phyloP scores from a whole-genome alignment of 2,797 vertebrate genomes.

The Spinus pinus region DNA sequence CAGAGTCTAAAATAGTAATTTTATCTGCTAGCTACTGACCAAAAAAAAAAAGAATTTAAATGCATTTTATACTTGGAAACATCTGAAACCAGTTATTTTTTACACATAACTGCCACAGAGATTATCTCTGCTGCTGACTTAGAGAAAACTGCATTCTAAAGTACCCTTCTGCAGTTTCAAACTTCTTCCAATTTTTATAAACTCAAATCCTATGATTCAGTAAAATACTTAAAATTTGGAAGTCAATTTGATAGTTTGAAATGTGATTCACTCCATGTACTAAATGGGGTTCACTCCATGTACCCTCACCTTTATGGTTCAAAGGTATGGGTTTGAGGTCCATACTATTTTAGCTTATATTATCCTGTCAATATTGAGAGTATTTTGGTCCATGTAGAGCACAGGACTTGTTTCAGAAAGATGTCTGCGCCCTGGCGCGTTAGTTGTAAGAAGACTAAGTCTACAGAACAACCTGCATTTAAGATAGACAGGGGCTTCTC shows the following conservation, averaged over 20 bases:
- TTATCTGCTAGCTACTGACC: not conserved
- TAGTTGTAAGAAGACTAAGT: not conserved
- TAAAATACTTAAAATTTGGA: not conserved
- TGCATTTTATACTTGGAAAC: not conserved
- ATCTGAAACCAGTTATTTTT: not conserved
- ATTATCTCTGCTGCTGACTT: not conserved
- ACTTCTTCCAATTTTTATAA: not conserved
- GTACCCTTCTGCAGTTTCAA: not conserved
- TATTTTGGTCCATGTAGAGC: not conserved
- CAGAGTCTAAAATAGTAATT: not conserved
- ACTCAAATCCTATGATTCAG: not conserved
- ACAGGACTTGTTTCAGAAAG: not conserved
- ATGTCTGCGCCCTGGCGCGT: accelerated
- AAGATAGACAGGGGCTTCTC: not conserved
- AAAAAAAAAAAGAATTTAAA: not conserved
- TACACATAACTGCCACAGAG: not conserved
- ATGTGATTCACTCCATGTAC: not conserved
- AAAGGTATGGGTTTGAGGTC: not conserved
- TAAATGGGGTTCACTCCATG: not conserved
- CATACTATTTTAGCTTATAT: not conserved
- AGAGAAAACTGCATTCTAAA: not conserved
- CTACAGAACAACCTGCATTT: not conserved
- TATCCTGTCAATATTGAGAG: not conserved
- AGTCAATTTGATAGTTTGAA: not conserved
- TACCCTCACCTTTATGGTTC: not conserved